Evolutionary conservation across 2,888 invertebrate genomes (phyloP).

Genomic region (Ectobius pallidus): DNA sequence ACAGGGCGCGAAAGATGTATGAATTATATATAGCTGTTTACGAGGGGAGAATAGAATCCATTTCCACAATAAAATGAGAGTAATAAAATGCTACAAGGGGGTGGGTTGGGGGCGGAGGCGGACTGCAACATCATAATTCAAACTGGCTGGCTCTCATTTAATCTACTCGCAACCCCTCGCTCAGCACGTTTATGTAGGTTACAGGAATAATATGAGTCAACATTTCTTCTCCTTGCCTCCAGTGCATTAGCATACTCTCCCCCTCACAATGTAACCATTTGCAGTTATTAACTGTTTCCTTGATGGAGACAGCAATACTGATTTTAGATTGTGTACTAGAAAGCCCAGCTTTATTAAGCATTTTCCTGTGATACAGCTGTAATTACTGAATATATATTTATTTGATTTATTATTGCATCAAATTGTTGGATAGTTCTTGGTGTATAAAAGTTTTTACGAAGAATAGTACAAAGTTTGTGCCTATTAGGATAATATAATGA

Average conservation of each 20-base stretch:
- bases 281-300: not conserved
- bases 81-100: conserved; percentile 24
- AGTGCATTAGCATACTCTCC: not conserved
- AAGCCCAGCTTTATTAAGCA: too few species aligned
- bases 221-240: not conserved
- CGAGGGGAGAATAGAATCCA: not conserved
- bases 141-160: conserved; percentile 41
- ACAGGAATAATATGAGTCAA: conserved; percentile 22
- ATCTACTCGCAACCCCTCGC: conserved; percentile 33
- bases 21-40: conserved; percentile 4
- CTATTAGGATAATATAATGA: too few species aligned
- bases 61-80: conserved; percentile 30
- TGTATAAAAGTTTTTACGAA: too few species aligned
- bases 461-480: too few species aligned
- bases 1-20: too few species aligned
- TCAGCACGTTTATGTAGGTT: conserved; percentile 18
- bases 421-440: too few species aligned
- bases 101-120: not conserved
- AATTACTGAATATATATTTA: too few species aligned
- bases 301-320: not conserved
- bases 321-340: too few species aligned
- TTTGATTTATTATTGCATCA: too few species aligned
- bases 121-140: conserved; percentile 41
- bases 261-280: not conserved
- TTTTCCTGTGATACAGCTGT: too few species aligned